These are phyloP conservation scores for Mesaphorura yosii DNA, from an alignment of 1,140 invertebrate species.

Conservation along the genomic window DNA sequence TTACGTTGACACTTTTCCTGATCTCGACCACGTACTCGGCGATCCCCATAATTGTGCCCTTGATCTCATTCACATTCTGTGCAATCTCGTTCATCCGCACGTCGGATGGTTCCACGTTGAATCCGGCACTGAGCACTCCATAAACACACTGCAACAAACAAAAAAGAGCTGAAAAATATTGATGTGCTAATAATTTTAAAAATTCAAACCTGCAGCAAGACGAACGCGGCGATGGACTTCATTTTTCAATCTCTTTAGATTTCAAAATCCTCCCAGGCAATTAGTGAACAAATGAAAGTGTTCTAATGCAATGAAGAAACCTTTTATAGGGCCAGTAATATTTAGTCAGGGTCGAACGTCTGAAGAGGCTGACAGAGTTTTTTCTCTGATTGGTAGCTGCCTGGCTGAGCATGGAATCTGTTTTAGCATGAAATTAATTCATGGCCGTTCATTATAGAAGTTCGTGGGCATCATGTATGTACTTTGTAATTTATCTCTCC, in stretches of 20 bases:
- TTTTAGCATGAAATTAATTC: background rate
- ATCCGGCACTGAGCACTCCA: slow-evolving; percentile 8
- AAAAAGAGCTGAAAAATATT: background rate
- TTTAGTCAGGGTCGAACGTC: background rate
- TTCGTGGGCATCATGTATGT: background rate
- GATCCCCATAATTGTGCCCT: slow-evolving; percentile 24
- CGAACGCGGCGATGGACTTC: background rate
- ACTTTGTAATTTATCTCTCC: background rate
- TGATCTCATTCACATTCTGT: slow-evolving; percentile 14
- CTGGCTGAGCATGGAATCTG: background rate
- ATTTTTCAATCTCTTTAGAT: background rate
- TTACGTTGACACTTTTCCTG: slow-evolving; percentile 5
- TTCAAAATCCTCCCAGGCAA: too few relatives aligned
- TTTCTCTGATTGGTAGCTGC: too few relatives aligned
- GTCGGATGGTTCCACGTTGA: slow-evolving; percentile 14
- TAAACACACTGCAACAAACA: background rate
- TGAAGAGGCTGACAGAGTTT: too few relatives aligned
- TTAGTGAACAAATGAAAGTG: background rate
- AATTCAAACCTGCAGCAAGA: background rate
- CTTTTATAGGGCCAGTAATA: background rate
- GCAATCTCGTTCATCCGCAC: slow-evolving; percentile 18
- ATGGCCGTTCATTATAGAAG: background rate
- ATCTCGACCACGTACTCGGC: slow-evolving; percentile 25
- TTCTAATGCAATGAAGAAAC: background rate
- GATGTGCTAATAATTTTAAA: background rate